Conservation (phyloP, 2,888 invertebrate genomes). For the Nysson spinosus region DNA sequence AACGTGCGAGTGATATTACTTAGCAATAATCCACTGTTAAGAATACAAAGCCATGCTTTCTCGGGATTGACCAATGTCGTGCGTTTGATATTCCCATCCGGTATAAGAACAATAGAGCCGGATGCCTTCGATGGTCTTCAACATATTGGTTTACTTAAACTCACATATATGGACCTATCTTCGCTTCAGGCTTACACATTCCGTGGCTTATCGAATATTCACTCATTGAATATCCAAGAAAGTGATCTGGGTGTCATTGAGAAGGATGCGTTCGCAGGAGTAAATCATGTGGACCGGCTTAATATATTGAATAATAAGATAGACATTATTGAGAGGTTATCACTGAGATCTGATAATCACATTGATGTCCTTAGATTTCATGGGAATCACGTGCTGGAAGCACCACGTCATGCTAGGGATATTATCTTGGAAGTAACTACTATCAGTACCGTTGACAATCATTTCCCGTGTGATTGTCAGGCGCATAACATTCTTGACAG, state of each 20-base stretch:
- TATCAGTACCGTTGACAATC: slow-evolving; percentile 86
- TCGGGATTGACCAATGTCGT: slow-evolving; percentile 90
- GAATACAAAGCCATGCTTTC: slow-evolving; percentile 90
- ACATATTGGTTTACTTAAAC: slow-evolving; percentile 88
- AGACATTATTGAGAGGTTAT: slow-evolving; percentile 86
- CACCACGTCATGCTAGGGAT: slow-evolving; percentile 83
- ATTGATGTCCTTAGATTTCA: slow-evolving; percentile 86
- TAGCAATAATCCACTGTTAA: slow-evolving; percentile 90
- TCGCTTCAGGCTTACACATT: slow-evolving; percentile 86
- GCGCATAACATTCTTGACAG: slow-evolving; percentile 87
- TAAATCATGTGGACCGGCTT: slow-evolving; percentile 84
- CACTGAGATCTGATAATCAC: slow-evolving; percentile 81
- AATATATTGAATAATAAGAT: slow-evolving; percentile 92
- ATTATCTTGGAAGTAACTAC: slow-evolving; percentile 85
- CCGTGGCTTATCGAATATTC: slow-evolving; percentile 86
- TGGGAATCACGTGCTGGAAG: slow-evolving; percentile 90
- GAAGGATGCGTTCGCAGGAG: slow-evolving; percentile 86
- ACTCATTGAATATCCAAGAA: slow-evolving; percentile 87
- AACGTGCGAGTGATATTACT: slow-evolving; percentile 89
- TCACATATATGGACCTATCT: slow-evolving; percentile 90
- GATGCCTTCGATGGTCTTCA: slow-evolving; percentile 90
- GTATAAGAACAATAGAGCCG: slow-evolving; percentile 86
- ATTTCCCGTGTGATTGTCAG: slow-evolving; percentile 93
- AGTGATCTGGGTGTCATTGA: slow-evolving; percentile 88
- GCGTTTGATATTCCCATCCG: slow-evolving; percentile 89